Base-by-base conservation (phyloP, 2,113 vertebrate genomes). In the Salminus brasiliensis region DNA sequence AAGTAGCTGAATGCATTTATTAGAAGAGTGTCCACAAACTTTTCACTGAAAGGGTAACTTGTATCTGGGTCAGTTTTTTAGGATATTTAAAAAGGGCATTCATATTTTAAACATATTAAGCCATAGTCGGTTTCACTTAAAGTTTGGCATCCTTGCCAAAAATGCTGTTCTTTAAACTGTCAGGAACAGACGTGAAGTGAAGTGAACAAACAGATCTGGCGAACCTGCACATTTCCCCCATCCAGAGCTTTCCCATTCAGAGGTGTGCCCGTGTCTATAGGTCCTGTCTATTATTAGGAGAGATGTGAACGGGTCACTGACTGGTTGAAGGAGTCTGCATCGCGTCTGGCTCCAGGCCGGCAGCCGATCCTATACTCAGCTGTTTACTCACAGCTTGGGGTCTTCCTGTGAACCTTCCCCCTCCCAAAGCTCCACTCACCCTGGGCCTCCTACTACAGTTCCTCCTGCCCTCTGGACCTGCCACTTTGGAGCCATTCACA, bases 351-450 rank as follows among this genome's bases (percentile, higher is more conserved):
- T 83, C 78, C 81, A 82, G 71, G 49, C 25, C n/a, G 67, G 63
- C 71, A 80, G 53, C 29, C 45, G 25, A 80, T 80, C 68, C 59
- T 62, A 41, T 70, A 53, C 52, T 78, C 83, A 81, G 84, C 80
- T 84, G 82, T 77, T 82, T 67, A 68, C 75, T 78, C 85, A 87
- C 80, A 85, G 85, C 76, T 84, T 80, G 83, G 49, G 72, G 78
- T 72, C 79, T 41, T 83, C 80, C 59, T 73, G 72, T 27, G 21
- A 45, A 67, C 65, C 30, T 36, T 18, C 53, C 47, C 68, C 34
- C 39, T 21, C 16, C 52, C 23, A 47, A 30, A 60, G 21, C 75
- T 34, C 45, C n/a, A 29, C 69, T 30, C 34, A 52, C 63, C 47
- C 29, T 10, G 5, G 36, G 9, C 29, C 30, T 43, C 43, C 62